Conservation (phyloP, 1,140 invertebrate species). For the Lepidotrigona ventralis region DNA sequence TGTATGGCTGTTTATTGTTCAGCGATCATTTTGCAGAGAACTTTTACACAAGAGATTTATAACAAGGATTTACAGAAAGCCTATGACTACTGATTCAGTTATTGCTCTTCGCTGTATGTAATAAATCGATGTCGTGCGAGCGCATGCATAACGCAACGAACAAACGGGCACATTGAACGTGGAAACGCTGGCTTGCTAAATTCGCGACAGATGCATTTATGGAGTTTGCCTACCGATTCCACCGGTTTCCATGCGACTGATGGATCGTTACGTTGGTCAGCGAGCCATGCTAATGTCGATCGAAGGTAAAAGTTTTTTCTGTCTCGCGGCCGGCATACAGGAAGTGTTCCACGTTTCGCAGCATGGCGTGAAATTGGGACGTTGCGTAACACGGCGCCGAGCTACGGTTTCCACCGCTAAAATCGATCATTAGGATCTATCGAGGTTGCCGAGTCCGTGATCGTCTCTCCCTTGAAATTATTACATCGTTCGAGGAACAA, state of each 20-base stretch:
- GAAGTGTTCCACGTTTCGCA: conserved; percentile 39
- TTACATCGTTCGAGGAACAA: conserved; percentile 3
- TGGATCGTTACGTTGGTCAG: conserved; percentile 38
- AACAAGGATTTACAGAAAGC: too few relatives aligned
- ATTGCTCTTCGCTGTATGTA: neutral
- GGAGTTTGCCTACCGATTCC: conserved; percentile 13
- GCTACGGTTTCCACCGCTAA: conserved; percentile 7
- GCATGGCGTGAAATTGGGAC: conserved; percentile 37
- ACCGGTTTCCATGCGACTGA: neutral
- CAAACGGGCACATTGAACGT: conserved; percentile 43
- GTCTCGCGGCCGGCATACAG: conserved; percentile 51
- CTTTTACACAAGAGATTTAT: too few relatives aligned
- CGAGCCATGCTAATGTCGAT: conserved; percentile 56
- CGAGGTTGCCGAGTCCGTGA: conserved; percentile 31
- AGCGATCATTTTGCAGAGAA: too few relatives aligned
- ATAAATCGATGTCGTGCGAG: neutral
- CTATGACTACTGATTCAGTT: too few relatives aligned
- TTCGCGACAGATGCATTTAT: conserved; percentile 63
- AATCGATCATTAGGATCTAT: conserved; percentile 41
- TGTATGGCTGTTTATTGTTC: too few relatives aligned
- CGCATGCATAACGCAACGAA: conserved; percentile 38
- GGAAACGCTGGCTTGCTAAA: conserved; percentile 54
- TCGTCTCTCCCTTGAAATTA: conserved; percentile 26
- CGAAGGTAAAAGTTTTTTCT: conserved; percentile 66
- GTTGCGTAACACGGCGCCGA: conserved; percentile 45